Evolutionary conservation across 2,113 vertebrate species (phyloP), one percentile per base, ranked within the genome.

Genomic region (Zapus hudsonius): DNA sequence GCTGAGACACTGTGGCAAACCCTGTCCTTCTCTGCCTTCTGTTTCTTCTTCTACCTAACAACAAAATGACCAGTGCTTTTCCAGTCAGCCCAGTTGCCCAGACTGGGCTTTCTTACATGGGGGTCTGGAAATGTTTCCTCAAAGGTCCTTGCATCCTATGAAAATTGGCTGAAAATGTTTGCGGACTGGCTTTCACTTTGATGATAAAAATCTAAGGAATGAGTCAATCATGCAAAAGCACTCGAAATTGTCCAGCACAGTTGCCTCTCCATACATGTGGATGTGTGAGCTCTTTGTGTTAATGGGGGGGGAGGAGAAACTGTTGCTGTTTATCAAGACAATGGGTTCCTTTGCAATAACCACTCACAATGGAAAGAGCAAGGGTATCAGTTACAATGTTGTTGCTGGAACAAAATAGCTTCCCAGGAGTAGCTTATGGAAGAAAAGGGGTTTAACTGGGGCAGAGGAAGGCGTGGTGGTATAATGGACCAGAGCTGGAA

Each of bases 201-300:
- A 67, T 72, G 23, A 83, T 82, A 86, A 92, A 59, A 63, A 82
- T 85, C 22, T 63, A 72, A 90, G 66, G 73, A 75, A 89, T 84
- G 40, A 84, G n/a, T 80, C 72, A 36, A 59, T 74, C 12, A 38
- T 13, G 7, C 29, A 25, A 40, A 85, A 90, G 82, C 42, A 25
- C 59, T n/a, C 23, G 76, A 75, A 63, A 40, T 36, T 38, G 40
- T 73, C 87, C 78, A 89, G 57, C 31, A 36, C 22, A 4, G 36
- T 36, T 52, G 64, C 22, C 22, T 29, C 72, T 73, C 80, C 20
- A 44, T n/a, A 36, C 31, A 57, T 40, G 10, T 40, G 40, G 29
- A 25, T 61, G 59, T 61, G 59, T 25, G 59, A 23, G 59, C 25
- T 61, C 20, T 61, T 20, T 61, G 22, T 61, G 13, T 57, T 10